phyloP scores from a whole-genome alignment of 2,113 vertebrate species.

The Glaucomys volans region DNA sequence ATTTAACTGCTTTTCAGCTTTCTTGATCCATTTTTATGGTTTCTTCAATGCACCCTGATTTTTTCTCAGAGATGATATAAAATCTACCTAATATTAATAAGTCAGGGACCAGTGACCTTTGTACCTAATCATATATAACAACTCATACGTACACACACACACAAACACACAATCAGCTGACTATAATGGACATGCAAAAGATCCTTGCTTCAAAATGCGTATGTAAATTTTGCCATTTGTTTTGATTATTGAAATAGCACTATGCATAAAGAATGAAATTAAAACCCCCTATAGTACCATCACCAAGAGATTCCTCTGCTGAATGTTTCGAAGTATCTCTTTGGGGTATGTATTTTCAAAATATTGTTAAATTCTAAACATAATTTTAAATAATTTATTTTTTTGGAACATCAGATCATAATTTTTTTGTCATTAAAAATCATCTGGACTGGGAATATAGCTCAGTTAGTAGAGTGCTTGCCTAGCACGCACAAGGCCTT shows the following conservation, averaged over 20 bases:
- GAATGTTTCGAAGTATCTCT: neutral
- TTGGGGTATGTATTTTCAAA: neutral
- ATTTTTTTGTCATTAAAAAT: slow-evolving; percentile 6
- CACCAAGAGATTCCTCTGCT: neutral
- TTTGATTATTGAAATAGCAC: slow-evolving; percentile 24
- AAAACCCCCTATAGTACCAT: neutral
- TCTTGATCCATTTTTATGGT: neutral
- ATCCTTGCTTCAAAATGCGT: neutral
- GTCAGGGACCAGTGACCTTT: neutral
- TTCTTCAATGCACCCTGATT: neutral
- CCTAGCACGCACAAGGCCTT: too few species aligned
- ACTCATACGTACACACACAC: neutral
- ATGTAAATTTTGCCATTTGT: neutral
- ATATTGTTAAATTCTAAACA: neutral
- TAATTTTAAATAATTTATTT: neutral
- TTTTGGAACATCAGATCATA: neutral
- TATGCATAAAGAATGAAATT: neutral
- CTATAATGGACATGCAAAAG: neutral
- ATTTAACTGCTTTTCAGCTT: slow-evolving; percentile 24
- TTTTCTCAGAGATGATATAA: neutral
- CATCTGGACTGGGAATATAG: too few species aligned
- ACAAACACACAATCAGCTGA: neutral
- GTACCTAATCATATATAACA: neutral
- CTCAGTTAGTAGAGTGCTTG: too few species aligned
- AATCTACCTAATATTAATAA: slow-evolving; percentile 7